Conservation (phyloP, 2,797 vertebrate species). For the Phyllotis vaccarum region DNA sequence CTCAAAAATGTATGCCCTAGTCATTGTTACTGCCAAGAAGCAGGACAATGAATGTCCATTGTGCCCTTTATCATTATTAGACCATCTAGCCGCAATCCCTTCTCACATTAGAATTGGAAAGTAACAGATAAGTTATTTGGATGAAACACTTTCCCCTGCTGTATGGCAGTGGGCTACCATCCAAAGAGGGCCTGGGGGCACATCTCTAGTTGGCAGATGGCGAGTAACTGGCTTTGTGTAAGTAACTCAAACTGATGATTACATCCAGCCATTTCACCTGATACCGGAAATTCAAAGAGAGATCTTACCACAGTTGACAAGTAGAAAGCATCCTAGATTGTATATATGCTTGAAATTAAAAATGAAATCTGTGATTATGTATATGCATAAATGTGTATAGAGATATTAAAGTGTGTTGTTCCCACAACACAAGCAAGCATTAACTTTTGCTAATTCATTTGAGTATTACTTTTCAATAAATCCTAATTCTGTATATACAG, state of each 20-base stretch:
- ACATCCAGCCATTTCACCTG: constrained; percentile 61
- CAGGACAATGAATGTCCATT: constrained; percentile 19
- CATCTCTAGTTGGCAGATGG: constrained; percentile 53
- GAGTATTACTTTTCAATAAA: constrained; percentile 4
- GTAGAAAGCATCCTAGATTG: not conserved
- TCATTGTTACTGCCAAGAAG: constrained; percentile 47
- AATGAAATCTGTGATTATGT: not conserved
- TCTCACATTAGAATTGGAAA: constrained; percentile 68
- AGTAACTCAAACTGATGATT: constrained; percentile 47
- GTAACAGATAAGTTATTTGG: constrained; percentile 68
- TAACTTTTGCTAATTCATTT: constrained; percentile 26
- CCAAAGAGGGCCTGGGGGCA: constrained; percentile 42
- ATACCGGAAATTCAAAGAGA: constrained; percentile 43
- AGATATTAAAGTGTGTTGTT: not conserved
- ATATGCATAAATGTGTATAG: not conserved
- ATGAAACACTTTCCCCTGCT: constrained; percentile 56
- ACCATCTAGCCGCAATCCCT: constrained; percentile 35
- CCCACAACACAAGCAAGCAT: not conserved
- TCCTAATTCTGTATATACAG: not conserved
- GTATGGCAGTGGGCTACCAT: constrained; percentile 21
- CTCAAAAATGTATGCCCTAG: not conserved
- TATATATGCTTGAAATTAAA: not conserved
- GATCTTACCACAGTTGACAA: not conserved
- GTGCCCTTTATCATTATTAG: not conserved
- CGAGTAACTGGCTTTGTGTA: constrained; percentile 57